phyloP scores from a whole-genome alignment of 2,888 invertebrate species.

The Philopedon plagiatum region DNA sequence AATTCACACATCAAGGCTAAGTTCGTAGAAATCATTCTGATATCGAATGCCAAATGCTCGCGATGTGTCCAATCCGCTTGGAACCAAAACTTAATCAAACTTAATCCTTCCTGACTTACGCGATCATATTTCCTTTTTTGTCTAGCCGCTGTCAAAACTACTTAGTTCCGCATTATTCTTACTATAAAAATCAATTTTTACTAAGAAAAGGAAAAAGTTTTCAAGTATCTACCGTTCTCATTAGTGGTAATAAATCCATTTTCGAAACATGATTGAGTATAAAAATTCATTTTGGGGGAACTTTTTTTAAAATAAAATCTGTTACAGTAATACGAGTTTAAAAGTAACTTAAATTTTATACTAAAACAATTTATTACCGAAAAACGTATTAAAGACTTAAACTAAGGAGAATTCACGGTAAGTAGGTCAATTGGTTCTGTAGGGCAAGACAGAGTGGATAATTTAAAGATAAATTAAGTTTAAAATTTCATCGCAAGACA shows the following conservation, averaged over 20 bases:
- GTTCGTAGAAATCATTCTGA: neutral
- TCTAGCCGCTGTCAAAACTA: slow-evolving; percentile 5
- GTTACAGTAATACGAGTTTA: too few species aligned
- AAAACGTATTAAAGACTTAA: slow-evolving; percentile 22
- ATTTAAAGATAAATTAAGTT: slow-evolving; percentile 32
- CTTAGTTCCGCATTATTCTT: neutral
- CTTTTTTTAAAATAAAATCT: too few species aligned
- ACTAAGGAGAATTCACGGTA: slow-evolving; percentile 18
- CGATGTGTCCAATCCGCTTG: neutral
- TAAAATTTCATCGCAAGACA: slow-evolving; percentile 27
- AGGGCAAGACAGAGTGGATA: slow-evolving; percentile 29
- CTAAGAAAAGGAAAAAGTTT: too few species aligned
- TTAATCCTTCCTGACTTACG: neutral
- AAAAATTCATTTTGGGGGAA: too few species aligned
- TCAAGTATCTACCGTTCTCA: too few species aligned
- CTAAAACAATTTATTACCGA: slow-evolving; percentile 27
- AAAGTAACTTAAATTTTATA: slow-evolving; percentile 8
- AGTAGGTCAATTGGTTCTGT: slow-evolving; percentile 25
- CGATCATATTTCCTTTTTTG: slow-evolving; percentile 6
- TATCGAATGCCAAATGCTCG: neutral
- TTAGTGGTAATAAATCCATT: too few species aligned
- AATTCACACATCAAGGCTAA: neutral
- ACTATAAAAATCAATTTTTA: too few species aligned
- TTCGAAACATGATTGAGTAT: too few species aligned
- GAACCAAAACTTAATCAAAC: neutral